Base-by-base conservation (phyloP, 2,888 invertebrate genomes). In the Agrotis ipsilon region DNA sequence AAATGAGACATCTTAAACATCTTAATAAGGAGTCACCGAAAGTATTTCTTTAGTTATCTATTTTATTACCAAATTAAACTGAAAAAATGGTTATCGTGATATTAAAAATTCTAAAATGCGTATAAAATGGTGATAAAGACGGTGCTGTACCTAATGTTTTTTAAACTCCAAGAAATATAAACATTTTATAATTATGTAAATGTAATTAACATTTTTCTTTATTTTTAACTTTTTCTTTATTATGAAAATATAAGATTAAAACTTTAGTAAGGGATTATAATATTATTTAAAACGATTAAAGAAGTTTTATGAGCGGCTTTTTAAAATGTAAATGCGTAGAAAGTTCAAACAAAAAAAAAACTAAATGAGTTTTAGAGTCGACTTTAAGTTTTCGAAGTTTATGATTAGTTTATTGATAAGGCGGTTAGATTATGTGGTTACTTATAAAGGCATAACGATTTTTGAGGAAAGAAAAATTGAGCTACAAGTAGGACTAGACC, bases 191-290 rank as follows among this genome's bases (percentile, higher is more conserved):
- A 65, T 74, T 66, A 62, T 79, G 64, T 65, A 24, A 74, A 74
- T 79, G 78, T 65, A 79, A 74, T 77, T 79, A 74, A 68, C 39
- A 11, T 61, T 7, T 54, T 78, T 57, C 61, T 63, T 66, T 66
- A 59, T 57, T 62, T 62, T 61, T 19, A n/a, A n/a, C n/a, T 61
- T 7, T 54, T 78, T 57, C 61, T 63, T 66, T 66, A 59, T 57
- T 62, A n/a, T 52, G 16, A 64, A 60, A 78, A 64, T 63, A 39
- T 60, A 49, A 16, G 45, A 45, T 58, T 43, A 6, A 75, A 49
- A 48, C 16, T n/a, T n/a, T 59, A 13, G 21, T 49, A 9, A 14
- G 19, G 43, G 21, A 62, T 54, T 62, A 48, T 58, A 62, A 48
- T 58, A 62, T 16, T 64, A 16, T 4, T 9, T 21, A 48, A 64